Percentiles rank a stretch among this genome's conserved stretches.
phyloP scores from a whole-genome alignment of 2,113 vertebrate species.

The Ursus arctos region DNA sequence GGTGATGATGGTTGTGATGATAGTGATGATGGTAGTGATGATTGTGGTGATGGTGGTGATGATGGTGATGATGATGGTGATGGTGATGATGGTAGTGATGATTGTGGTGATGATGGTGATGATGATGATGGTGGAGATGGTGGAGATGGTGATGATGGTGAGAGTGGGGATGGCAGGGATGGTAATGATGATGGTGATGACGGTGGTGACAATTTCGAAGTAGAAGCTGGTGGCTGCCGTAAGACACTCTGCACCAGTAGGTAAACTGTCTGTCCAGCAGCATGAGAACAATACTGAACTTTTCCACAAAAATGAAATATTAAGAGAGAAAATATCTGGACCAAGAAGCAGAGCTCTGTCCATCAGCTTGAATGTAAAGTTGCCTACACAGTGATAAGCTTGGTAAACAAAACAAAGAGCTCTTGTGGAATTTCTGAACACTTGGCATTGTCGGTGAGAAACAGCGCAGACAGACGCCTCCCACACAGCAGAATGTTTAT shows the following conservation, averaged over 20 bases:
- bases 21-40: not conserved
- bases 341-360: not conserved
- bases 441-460: not conserved
- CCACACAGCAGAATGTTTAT: not conserved
- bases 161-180: fast-evolving
- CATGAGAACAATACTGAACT: fast-evolving
- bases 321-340: not conserved
- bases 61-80: fast-evolving
- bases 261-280: not conserved
- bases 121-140: fast-evolving
- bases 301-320: not conserved
- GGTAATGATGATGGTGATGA: fast-evolving
- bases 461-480: not conserved
- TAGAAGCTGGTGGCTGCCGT: not conserved
- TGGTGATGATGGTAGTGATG: not conserved
- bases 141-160: not conserved
- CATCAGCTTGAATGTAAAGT: not conserved
- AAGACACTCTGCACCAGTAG: not conserved
- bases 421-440: not conserved
- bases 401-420: not conserved
- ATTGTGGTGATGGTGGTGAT: fast-evolving
- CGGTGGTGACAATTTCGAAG: not conserved
- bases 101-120: too few relatives aligned
- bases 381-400: not conserved
- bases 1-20: not conserved